Evolutionary conservation across 2,113 vertebrate genomes (phyloP).

Genomic region (Nothobranchius furzeri): DNA sequence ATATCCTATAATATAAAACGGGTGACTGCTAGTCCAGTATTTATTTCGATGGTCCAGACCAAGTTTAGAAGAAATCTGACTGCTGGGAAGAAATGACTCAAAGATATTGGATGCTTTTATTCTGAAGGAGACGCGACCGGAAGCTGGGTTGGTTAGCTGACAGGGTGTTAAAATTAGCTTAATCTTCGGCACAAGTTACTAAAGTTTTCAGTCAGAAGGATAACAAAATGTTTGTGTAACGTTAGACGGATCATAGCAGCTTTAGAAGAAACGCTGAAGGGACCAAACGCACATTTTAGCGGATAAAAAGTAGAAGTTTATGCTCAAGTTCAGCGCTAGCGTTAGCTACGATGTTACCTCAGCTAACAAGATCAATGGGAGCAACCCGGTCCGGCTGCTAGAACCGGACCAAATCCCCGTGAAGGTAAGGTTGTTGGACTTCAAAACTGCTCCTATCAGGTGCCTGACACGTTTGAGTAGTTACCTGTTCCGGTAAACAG

Average conservation of each 20-base stretch:
- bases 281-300: background rate
- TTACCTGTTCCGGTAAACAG: background rate
- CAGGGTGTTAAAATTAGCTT: background rate
- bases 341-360: background rate
- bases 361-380: conserved; percentile 3
- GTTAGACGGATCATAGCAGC: rapidly evolving
- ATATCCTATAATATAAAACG: too few relatives aligned
- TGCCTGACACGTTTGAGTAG: background rate
- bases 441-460: background rate
- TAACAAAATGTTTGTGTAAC: background rate
- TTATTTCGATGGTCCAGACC: too few relatives aligned
- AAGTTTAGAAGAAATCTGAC: too few relatives aligned
- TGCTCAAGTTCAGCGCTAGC: background rate
- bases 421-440: conserved; percentile 2
- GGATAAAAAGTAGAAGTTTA: background rate
- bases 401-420: background rate
- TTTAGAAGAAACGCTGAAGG: background rate
- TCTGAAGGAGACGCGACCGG: too few relatives aligned
- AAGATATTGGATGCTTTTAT: background rate
- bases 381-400: background rate
- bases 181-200: too few relatives aligned
- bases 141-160: too few relatives aligned
- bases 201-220: too few relatives aligned
- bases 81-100: too few relatives aligned
- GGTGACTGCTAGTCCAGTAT: too few relatives aligned